phyloP scores from a whole-genome alignment of 2,797 vertebrate genomes.

The Lepilemur septentrionalis region DNA sequence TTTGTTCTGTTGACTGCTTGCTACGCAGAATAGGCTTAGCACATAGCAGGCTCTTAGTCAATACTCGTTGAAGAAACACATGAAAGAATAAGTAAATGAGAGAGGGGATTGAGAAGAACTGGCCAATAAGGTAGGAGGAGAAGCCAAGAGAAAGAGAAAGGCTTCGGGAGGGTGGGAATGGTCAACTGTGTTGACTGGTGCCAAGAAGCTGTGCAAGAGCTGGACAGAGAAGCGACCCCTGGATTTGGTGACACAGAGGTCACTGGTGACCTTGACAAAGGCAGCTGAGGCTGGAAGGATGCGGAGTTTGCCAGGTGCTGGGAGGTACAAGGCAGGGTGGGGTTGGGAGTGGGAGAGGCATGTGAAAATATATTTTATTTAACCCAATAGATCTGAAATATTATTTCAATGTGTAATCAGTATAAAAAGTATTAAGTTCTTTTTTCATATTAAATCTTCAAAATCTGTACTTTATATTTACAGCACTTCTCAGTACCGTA shows the following conservation, averaged over 20 bases:
- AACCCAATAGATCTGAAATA: not conserved
- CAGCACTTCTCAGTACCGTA: not conserved
- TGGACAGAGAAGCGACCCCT: not conserved
- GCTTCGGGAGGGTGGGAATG: not conserved
- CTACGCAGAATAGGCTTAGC: not conserved
- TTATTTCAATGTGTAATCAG: not conserved
- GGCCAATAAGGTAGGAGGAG: not conserved
- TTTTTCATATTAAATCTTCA: not conserved
- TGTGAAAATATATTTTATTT: not conserved
- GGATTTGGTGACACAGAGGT: not conserved
- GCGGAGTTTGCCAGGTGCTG: not conserved
- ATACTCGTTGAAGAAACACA: not conserved
- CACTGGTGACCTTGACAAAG: not conserved
- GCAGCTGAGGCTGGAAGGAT: not conserved
- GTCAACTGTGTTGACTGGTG: not conserved
- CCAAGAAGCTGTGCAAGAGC: not conserved
- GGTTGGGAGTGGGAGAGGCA: accelerated
- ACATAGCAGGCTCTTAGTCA: not conserved
- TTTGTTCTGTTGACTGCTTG: not conserved
- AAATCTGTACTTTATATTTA: not conserved
- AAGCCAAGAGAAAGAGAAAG: not conserved
- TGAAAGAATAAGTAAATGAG: not conserved
- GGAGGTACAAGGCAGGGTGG: no score
- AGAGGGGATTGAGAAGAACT: not conserved
- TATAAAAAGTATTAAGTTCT: not conserved